These are phyloP conservation scores for Lepisosteus oculatus DNA, from an alignment of 2,113 vertebrate genomes.

Conservation along the genomic window DNA sequence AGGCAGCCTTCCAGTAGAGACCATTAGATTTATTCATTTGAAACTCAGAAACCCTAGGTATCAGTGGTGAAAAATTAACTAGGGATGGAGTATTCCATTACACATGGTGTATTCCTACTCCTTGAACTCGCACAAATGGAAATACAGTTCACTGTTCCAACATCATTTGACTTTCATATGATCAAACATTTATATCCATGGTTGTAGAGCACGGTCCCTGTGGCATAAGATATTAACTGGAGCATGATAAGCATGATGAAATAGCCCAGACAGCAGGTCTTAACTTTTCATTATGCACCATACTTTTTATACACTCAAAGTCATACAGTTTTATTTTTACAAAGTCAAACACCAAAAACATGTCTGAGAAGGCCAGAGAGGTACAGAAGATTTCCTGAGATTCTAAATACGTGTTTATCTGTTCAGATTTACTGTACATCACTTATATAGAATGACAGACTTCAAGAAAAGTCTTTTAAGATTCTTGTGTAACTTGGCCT, in stretches of 20 bases:
- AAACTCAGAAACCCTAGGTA: slow-evolving; percentile 61
- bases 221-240: slow-evolving; percentile 69
- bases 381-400: no score
- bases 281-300: slow-evolving; percentile 15
- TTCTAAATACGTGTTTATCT: no score
- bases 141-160: slow-evolving; percentile 85
- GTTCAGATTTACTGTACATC: no score
- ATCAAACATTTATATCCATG: slow-evolving; percentile 85
- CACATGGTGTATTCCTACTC: slow-evolving; percentile 68
- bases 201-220: slow-evolving; percentile 68
- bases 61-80: slow-evolving; percentile 75
- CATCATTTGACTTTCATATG: slow-evolving; percentile 87
- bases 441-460: no score
- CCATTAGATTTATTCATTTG: slow-evolving; percentile 51
- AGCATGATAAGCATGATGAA: slow-evolving; percentile 72
- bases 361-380: no score
- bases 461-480: no score
- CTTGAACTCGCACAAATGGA: slow-evolving; percentile 85
- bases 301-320: background rate
- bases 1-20: slow-evolving; percentile 53
- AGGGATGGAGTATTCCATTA: slow-evolving; percentile 78
- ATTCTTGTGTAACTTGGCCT: no score
- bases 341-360: no score
- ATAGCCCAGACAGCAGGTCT: slow-evolving; percentile 23
- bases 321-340: background rate